These are phyloP conservation scores for Caenorhabditis uteleia DNA, from an alignment of 2,888 invertebrate genomes.

Conservation along the genomic window DNA sequence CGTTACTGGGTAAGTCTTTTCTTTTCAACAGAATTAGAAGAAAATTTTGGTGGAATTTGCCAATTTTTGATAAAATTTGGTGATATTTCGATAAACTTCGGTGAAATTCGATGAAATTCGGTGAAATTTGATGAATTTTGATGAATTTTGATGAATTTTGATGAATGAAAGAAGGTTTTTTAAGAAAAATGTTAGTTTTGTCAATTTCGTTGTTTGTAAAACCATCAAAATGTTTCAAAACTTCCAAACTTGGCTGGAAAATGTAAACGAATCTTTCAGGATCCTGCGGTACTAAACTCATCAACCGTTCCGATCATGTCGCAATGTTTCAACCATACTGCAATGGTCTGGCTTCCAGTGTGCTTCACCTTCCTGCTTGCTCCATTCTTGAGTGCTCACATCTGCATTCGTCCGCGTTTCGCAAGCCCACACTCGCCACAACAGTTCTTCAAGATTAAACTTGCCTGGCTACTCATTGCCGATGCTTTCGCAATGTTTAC, in stretches of 20 bases:
- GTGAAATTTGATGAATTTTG: no score
- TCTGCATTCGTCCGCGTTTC: constrained; percentile 41
- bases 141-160: no score
- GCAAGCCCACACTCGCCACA: constrained; percentile 61
- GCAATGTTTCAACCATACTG: constrained; percentile 88
- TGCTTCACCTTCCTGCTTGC: constrained; percentile 55
- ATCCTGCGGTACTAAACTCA: constrained; percentile 78
- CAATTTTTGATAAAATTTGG: no score
- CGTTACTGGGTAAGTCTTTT: constrained; percentile 53
- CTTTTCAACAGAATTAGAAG: no score
- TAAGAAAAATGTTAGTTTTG: neutral
- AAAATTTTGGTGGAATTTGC: no score
- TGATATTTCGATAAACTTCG: no score
- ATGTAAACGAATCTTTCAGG: no score
- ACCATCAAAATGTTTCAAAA: neutral
- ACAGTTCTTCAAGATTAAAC: constrained; percentile 53
- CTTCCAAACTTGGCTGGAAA: no score
- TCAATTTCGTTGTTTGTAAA: no score
- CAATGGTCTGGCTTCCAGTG: constrained; percentile 87
- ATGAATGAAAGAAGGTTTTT: no score
- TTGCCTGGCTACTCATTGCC: constrained; percentile 52
- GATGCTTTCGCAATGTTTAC: constrained; percentile 59
- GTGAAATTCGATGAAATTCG: no score
- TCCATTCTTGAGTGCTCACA: constrained; percentile 61
- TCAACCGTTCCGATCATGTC: constrained; percentile 85